Base-by-base conservation (phyloP, 2,888 invertebrate species). In the Spodoptera littoralis region DNA sequence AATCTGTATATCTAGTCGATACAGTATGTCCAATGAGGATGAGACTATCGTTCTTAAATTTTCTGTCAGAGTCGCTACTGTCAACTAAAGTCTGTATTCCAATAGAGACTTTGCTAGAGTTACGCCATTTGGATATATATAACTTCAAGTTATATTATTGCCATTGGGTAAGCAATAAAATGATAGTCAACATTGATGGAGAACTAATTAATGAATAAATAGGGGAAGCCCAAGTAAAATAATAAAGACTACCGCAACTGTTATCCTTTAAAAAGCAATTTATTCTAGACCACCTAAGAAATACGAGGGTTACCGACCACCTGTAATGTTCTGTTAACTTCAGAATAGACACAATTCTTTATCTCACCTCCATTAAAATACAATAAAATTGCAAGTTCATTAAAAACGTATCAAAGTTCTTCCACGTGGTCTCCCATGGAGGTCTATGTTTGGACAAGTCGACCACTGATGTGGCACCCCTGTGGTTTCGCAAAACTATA, bases 401-500 rank as follows among this genome's bases (percentile, higher is more conserved):
- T 77, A 80, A 65, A 79, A 78, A 71, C 64, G 51, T 74, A 78
- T 78, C 65, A 70, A 43, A 63, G 46, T 42, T 55, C 44, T 36
- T 65, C 82, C 89, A 88, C 85, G 81, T 87, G 88, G 84, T 82
- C 86, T 73, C 80, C 84, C 73, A 81, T 68, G 88, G 84, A 88
- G 91, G 90, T 88, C 89, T 77, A 70, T 92, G 90, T 92, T 92
- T 92, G 91, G 92, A 92, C 92, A 90, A 82, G 85, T 82, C 82
- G 81, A 81, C 85, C 84, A 88, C 88, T 88, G 81, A 80, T 71
- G 69, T 73, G 68, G 88, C 90, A 85, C 92, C 92, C 93, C 92
- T 88, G 92, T 77, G 88, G 93, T 86, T 91, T 86, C 82, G 87
- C 88, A 82, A 88, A 85, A 84, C 83, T 79, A 75, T 80, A 71